Conservation (phyloP, 1,140 invertebrate species). For the Bursaphelenchus mucronatus region DNA sequence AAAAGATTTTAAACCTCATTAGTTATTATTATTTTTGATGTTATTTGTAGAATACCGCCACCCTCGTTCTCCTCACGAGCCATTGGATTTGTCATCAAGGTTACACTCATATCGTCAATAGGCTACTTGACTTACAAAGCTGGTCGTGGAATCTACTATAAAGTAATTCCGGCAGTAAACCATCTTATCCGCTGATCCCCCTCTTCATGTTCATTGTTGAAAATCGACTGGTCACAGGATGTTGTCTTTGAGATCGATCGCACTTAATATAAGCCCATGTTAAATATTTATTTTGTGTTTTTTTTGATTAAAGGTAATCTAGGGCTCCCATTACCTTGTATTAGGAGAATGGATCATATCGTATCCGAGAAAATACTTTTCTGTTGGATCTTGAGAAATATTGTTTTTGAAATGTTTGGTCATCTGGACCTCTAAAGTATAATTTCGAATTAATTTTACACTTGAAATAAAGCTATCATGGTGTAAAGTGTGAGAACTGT, state of each 20-base stretch:
- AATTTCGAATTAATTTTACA: too few species aligned
- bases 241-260: background rate
- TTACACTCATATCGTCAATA: slow-evolving; percentile 7
- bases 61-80: slow-evolving; percentile 22
- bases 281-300: slow-evolving; percentile 4
- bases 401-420: too few species aligned
- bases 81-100: slow-evolving; percentile 20
- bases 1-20: slow-evolving; percentile 13
- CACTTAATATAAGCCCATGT: background rate
- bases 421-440: too few species aligned
- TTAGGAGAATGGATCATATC: too few species aligned
- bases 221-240: background rate
- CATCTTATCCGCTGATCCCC: background rate
- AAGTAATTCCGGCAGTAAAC: background rate
- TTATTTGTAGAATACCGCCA: slow-evolving; percentile 32
- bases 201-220: background rate
- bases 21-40: slow-evolving; percentile 17
- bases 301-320: background rate
- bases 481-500: too few species aligned
- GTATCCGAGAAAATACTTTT: too few species aligned
- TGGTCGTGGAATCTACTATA: background rate
- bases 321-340: too few species aligned
- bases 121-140: slow-evolving; percentile 29
- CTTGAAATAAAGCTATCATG: too few species aligned
- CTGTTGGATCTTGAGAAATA: too few species aligned